Conservation (phyloP, 2,113 vertebrate species). For the Blennius ocellaris region DNA sequence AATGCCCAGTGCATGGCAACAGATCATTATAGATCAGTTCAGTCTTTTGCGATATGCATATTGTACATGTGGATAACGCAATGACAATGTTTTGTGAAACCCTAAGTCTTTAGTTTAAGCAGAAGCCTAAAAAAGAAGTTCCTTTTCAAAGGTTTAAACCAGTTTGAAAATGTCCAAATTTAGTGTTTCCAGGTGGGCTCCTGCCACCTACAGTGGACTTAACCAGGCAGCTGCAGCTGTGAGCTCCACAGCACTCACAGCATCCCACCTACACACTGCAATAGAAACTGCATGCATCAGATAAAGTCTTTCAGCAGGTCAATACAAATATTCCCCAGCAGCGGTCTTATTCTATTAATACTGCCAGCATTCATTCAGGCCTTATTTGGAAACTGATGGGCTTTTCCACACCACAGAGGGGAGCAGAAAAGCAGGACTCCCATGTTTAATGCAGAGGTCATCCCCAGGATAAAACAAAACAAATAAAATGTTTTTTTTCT, state of each 20-base stretch:
- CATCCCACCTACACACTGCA: slow-evolving; percentile 60
- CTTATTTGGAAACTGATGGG: slow-evolving; percentile 74
- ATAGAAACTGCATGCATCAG: slow-evolving; percentile 75
- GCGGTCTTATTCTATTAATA: slow-evolving; percentile 77
- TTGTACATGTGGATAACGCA: too few relatives aligned
- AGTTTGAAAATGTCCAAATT: neutral
- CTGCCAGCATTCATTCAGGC: slow-evolving; percentile 41
- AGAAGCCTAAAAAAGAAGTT: too few relatives aligned
- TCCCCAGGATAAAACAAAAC: neutral
- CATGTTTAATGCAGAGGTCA: slow-evolving; percentile 22
- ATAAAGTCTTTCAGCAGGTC: slow-evolving; percentile 71
- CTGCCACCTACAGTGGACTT: slow-evolving; percentile 27
- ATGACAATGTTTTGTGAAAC: too few relatives aligned
- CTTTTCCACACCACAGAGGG: slow-evolving; percentile 35
- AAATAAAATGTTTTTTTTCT: too few relatives aligned
- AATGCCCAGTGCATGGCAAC: too few relatives aligned
- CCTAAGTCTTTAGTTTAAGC: too few relatives aligned
- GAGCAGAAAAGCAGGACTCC: slow-evolving; percentile 8
- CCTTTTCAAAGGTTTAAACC: too few relatives aligned
- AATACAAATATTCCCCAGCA: slow-evolving; percentile 77
- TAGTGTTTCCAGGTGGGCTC: slow-evolving; percentile 29
- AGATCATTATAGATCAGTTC: too few relatives aligned
- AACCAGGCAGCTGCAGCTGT: slow-evolving; percentile 34
- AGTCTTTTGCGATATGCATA: too few relatives aligned
- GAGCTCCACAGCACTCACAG: slow-evolving; percentile 18